Evolutionary conservation across 2,797 vertebrate species (phyloP).

Genomic region (Sarcophilus harrisii): DNA sequence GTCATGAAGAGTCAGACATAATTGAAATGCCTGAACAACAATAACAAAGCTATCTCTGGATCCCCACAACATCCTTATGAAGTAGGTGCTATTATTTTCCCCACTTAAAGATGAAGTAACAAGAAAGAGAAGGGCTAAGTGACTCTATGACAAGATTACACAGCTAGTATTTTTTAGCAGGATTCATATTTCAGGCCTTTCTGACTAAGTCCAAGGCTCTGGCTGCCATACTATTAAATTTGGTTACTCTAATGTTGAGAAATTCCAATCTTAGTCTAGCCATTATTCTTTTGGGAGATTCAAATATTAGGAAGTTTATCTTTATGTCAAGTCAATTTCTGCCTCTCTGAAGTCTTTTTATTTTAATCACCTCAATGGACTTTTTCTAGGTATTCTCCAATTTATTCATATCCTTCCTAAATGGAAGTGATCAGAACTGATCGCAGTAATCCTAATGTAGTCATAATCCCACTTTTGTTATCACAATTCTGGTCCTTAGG

Average conservation of each 20-base stretch:
- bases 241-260: background rate
- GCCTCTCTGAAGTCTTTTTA: background rate
- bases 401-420: background rate
- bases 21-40: too few species aligned
- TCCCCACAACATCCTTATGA: background rate
- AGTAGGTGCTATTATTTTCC: background rate
- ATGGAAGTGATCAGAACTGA: background rate
- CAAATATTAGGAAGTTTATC: background rate
- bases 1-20: too few species aligned
- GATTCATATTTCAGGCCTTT: background rate
- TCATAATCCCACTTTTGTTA: background rate
- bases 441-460: background rate
- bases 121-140: background rate
- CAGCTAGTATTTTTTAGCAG: background rate
- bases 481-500: background rate
- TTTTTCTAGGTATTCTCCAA: background rate
- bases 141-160: background rate
- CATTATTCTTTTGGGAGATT: background rate
- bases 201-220: background rate
- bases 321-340: background rate
- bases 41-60: too few species aligned
- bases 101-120: background rate
- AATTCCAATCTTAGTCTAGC: background rate
- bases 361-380: background rate
- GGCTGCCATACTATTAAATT: background rate